phyloP scores from a whole-genome alignment of 2,888 invertebrate genomes.

The Lithodes maja region DNA sequence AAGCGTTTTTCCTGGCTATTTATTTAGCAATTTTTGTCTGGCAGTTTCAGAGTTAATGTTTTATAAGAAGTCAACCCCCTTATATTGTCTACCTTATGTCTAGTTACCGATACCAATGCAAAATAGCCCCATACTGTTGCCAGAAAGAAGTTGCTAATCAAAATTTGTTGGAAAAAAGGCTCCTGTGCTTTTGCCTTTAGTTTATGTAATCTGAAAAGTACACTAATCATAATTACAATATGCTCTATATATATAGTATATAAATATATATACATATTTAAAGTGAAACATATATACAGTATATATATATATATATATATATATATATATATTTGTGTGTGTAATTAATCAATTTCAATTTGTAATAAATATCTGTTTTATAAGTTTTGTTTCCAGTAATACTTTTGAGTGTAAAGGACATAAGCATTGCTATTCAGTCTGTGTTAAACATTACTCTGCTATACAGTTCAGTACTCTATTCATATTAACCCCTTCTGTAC shows the following conservation, averaged over 20 bases:
- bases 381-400: background rate
- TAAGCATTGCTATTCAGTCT: background rate
- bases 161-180: no score
- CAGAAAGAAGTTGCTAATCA: no score
- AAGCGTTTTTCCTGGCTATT: no score
- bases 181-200: background rate
- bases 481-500: no score
- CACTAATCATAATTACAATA: background rate
- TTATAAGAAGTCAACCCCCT: no score
- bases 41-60: no score
- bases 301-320: conserved; percentile 6
- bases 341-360: background rate
- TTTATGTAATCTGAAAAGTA: background rate
- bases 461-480: background rate
- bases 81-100: no score
- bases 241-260: background rate
- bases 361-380: background rate
- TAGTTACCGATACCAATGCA: no score
- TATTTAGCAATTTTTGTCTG: no score
- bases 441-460: background rate
- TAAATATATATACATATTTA: conserved; percentile 5
- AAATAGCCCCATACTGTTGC: no score
- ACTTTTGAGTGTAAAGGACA: background rate
- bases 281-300: background rate
- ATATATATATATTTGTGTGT: background rate